phyloP scores from a whole-genome alignment of 2,888 invertebrate genomes.

The Drosophila quasianomalipes region DNA sequence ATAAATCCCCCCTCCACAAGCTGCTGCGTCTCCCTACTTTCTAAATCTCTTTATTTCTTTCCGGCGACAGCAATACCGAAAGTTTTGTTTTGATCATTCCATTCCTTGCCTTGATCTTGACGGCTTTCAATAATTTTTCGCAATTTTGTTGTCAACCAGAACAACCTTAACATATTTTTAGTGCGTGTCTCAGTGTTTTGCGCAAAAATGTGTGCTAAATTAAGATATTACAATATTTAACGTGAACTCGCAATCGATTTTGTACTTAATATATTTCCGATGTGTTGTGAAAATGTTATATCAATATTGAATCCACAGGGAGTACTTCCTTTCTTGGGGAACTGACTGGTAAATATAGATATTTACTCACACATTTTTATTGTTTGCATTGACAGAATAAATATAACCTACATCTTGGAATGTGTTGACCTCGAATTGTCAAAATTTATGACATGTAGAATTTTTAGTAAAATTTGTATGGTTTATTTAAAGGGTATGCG shows the following conservation, averaged over 20 bases:
- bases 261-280: neutral
- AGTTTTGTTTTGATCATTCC: slow-evolving; percentile 69
- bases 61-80: slow-evolving; percentile 35
- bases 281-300: slow-evolving; percentile 3
- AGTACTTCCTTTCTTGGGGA: neutral
- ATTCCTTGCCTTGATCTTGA: slow-evolving; percentile 73
- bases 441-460: neutral
- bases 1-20: neutral
- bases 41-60: slow-evolving; percentile 19
- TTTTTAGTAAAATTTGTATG: neutral
- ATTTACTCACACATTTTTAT: slow-evolving; percentile 24
- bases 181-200: slow-evolving; percentile 40
- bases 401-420: slow-evolving; percentile 9
- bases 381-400: slow-evolving; percentile 11
- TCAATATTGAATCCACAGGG: slow-evolving; percentile 35
- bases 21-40: slow-evolving; percentile 4
- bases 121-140: slow-evolving; percentile 46
- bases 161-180: slow-evolving; percentile 63
- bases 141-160: slow-evolving; percentile 68
- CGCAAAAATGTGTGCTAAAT: neutral
- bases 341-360: slow-evolving; percentile 18
- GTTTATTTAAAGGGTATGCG: neutral
- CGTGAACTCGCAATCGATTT: neutral
- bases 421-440: neutral
- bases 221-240: neutral